These are phyloP conservation scores for Drosophila mercatorum DNA, from an alignment of 2,888 invertebrate species.

Conservation along the genomic window DNA sequence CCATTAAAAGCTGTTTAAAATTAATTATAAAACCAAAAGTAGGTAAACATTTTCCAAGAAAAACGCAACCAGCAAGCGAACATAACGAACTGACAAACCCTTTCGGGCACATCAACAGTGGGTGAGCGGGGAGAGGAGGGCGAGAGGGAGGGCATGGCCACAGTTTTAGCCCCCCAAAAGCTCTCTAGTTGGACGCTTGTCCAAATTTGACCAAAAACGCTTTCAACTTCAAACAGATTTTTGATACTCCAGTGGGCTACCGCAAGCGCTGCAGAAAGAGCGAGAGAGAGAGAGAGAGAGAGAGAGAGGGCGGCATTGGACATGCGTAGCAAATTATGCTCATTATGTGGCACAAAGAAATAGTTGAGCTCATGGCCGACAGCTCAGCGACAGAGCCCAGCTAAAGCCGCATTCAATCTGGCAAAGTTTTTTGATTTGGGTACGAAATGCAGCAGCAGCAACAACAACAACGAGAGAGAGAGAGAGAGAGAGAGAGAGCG, in stretches of 20 bases:
- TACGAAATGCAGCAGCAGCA: constrained; percentile 20
- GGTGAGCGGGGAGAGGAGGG: no score
- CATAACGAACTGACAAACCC: constrained; percentile 69
- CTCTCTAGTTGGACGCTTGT: constrained; percentile 19
- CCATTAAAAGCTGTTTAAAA: constrained; percentile 77
- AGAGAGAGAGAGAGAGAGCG: neutral
- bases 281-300: neutral
- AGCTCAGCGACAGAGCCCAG: constrained; percentile 8
- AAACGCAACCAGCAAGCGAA: constrained; percentile 42
- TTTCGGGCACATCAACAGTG: constrained; percentile 43
- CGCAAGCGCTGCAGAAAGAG: constrained; percentile 42
- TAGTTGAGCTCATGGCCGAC: constrained; percentile 52
- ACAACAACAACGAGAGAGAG: neutral
- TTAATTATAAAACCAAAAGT: constrained; percentile 77
- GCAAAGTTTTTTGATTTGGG: constrained; percentile 59
- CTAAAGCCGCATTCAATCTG: constrained; percentile 22
- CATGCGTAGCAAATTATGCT: constrained; percentile 75
- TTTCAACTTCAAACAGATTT: constrained; percentile 77
- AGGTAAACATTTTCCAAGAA: constrained; percentile 63
- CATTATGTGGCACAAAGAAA: constrained; percentile 70
- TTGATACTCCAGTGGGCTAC: constrained; percentile 68
- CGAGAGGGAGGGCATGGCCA: neutral
- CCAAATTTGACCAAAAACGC: constrained; percentile 47
- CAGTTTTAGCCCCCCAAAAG: neutral
- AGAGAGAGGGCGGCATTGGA: constrained; percentile 6